Evolutionary conservation across 2,797 vertebrate species (phyloP).

Genomic region (Eospalax fontanierii): DNA sequence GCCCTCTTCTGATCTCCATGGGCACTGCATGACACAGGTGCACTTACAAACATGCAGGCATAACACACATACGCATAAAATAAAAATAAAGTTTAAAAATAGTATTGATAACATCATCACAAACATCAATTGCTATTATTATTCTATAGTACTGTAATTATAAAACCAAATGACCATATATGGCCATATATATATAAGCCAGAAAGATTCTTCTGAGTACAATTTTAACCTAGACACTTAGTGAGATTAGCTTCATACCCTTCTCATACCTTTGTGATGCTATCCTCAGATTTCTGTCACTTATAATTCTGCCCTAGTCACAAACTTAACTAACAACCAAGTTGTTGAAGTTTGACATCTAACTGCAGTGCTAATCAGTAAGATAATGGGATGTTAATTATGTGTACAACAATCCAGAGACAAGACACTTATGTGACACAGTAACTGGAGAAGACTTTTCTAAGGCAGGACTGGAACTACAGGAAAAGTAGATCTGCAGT

Average conservation of each 20-base stretch:
- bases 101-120: neutral
- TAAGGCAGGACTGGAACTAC: neutral
- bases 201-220: neutral
- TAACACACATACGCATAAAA: too few species aligned
- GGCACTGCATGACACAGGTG: too few species aligned
- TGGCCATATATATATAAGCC: rapidly evolving
- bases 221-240: neutral
- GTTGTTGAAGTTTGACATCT: neutral
- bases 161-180: conserved; percentile 30
- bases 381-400: neutral
- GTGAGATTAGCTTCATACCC: neutral
- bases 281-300: neutral
- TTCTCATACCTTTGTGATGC: neutral
- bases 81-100: neutral
- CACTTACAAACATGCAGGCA: too few species aligned
- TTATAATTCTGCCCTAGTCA: neutral
- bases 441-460: neutral
- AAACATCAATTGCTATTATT: neutral
- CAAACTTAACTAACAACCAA: neutral
- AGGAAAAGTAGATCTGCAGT: neutral
- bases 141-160: neutral
- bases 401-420: neutral
- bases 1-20: too few species aligned
- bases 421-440: neutral
- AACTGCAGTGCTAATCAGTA: neutral